These are phyloP conservation scores for Stictocephala bisonia DNA, from an alignment of 2,888 invertebrate species.

Conservation along the genomic window DNA sequence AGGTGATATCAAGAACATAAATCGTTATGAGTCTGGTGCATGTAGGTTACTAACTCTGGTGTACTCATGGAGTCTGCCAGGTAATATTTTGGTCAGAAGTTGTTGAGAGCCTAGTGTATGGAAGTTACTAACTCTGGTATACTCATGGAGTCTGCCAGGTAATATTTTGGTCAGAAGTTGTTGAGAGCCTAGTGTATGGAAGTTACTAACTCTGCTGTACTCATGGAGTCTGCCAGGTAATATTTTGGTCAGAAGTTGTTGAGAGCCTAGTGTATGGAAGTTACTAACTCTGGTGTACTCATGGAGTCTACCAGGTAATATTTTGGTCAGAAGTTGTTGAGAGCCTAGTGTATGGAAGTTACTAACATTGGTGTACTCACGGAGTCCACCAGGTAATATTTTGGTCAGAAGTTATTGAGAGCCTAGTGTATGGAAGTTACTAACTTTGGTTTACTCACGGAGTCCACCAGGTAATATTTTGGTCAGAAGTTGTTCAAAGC, in stretches of 20 bases:
- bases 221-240: not conserved
- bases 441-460: too few species aligned
- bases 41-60: not conserved
- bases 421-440: too few species aligned
- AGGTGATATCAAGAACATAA: constrained; percentile 72
- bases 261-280: not conserved
- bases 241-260: not conserved
- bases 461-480: too few species aligned
- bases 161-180: not conserved
- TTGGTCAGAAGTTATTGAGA: too few species aligned
- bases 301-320: not conserved
- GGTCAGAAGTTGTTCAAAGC: too few species aligned
- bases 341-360: too few species aligned
- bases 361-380: too few species aligned
- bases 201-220: not conserved
- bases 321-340: not conserved
- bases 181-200: not conserved
- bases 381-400: too few species aligned
- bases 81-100: not conserved
- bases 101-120: not conserved
- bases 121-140: not conserved
- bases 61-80: not conserved
- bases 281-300: not conserved
- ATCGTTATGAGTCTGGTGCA: not conserved
- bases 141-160: not conserved